A percentile compares a stretch with the other conserved stretches of the same genome.
Evolutionary conservation across 2,113 vertebrate genomes (phyloP).

Genomic region (Vicugna pacos): DNA sequence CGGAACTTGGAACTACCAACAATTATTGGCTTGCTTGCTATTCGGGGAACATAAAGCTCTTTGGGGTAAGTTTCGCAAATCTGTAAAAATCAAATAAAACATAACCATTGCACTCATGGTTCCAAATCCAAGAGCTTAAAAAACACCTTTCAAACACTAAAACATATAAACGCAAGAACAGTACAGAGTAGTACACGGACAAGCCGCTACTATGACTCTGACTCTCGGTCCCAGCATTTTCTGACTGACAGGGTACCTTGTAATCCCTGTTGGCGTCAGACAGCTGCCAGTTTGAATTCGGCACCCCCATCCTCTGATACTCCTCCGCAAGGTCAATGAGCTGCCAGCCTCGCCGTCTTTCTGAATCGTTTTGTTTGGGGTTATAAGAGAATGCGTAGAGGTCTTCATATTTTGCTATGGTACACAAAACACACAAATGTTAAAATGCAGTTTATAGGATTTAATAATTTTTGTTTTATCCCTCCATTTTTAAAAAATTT

Average conservation of each 20-base stretch:
- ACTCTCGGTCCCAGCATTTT: background rate
- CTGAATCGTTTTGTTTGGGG: slow-evolving; percentile 96
- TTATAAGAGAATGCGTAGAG: slow-evolving; percentile 99
- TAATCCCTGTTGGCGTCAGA: slow-evolving; percentile 96
- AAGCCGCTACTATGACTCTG: background rate
- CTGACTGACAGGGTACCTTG: slow-evolving; percentile 87
- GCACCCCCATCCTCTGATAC: slow-evolving; percentile 96
- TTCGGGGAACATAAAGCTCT: slow-evolving; percentile 95
- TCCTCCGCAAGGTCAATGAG: slow-evolving; percentile 94
- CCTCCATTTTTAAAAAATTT: slow-evolving; percentile 57
- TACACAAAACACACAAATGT: slow-evolving; percentile 42
- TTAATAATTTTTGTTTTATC: slow-evolving; percentile 28
- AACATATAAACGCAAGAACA: background rate
- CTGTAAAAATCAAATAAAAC: slow-evolving; percentile 84
- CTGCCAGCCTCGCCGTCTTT: slow-evolving; percentile 95
- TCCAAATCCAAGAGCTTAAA: background rate
- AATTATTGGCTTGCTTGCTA: slow-evolving; percentile 96
- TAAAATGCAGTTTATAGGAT: slow-evolving; percentile 14
- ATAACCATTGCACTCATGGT: background rate
- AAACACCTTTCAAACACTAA: background rate
- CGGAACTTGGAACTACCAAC: slow-evolving; percentile 99
- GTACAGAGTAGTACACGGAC: background rate
- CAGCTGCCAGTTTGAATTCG: slow-evolving; percentile 95
- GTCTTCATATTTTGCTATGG: slow-evolving; percentile 93
- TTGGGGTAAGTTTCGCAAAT: slow-evolving; percentile 98